These are phyloP conservation scores for Dinoponera quadriceps DNA, from an alignment of 1,140 invertebrate species.

Conservation along the genomic window DNA sequence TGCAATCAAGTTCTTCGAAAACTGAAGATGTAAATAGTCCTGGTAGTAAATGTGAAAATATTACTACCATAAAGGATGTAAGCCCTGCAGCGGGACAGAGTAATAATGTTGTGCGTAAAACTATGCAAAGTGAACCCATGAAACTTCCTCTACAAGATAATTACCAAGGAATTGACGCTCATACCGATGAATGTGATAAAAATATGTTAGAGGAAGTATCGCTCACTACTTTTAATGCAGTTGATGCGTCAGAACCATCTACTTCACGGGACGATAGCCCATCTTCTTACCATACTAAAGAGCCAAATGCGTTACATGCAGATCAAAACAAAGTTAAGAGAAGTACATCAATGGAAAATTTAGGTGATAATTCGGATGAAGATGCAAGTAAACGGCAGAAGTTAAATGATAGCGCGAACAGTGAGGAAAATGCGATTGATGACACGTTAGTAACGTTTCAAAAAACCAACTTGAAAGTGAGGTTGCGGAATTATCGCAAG, in stretches of 20 bases:
- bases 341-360: conserved; percentile 78
- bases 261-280: conserved; percentile 53
- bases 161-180: background rate
- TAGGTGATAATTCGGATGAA: conserved; percentile 77
- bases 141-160: conserved; percentile 7
- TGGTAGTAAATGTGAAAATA: no score
- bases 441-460: conserved; percentile 57
- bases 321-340: conserved; percentile 57
- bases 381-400: conserved; percentile 78
- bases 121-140: conserved; percentile 16
- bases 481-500: conserved; percentile 73
- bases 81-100: background rate
- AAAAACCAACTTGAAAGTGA: conserved; percentile 65
- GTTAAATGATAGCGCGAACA: conserved; percentile 63
- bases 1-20: conserved; percentile 1
- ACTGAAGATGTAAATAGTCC: background rate
- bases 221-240: conserved; percentile 3
- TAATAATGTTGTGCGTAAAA: background rate
- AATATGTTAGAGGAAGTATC: conserved; percentile 6
- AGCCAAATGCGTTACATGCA: background rate
- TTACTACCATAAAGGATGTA: background rate
- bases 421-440: conserved; percentile 15
- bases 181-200: conserved; percentile 11
- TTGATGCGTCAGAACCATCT: conserved; percentile 30
- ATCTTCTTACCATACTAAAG: conserved; percentile 17